Conservation (phyloP, 1,140 invertebrate species). For the Chrysopa pallens region DNA sequence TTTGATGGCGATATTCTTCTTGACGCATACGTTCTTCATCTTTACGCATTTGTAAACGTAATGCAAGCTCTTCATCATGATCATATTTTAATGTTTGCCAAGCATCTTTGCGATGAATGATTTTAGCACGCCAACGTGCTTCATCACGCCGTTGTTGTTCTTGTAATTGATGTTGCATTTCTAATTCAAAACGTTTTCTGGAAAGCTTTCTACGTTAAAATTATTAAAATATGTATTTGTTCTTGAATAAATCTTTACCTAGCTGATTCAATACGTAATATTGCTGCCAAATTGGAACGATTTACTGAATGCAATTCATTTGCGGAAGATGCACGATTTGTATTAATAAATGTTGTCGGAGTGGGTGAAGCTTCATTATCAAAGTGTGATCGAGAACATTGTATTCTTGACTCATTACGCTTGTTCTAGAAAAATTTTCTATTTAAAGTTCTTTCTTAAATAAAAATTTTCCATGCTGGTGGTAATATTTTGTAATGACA, state of each 20-base stretch:
- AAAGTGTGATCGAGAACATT: too few species aligned
- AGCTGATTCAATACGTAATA: conserved; percentile 45
- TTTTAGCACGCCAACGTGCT: conserved; percentile 31
- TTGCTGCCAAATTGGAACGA: conserved; percentile 47
- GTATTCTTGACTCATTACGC: too few species aligned
- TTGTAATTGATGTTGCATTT: conserved; percentile 34
- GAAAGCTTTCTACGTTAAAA: conserved; percentile 5
- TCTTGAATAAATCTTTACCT: conserved; percentile 18
- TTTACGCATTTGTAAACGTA: conserved; percentile 38
- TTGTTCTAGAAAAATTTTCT: too few species aligned
- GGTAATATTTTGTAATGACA: too few species aligned
- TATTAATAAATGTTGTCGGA: conserved; percentile 12
- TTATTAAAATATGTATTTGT: not conserved
- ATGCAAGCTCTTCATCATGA: conserved; percentile 44
- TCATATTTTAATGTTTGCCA: conserved; percentile 48
- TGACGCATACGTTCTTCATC: conserved; percentile 44
- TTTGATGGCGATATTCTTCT: conserved; percentile 44
- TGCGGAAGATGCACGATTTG: conserved; percentile 23
- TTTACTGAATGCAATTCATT: conserved; percentile 27
- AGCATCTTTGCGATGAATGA: conserved; percentile 41
- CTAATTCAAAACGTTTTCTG: conserved; percentile 40
- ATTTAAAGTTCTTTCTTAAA: too few species aligned
- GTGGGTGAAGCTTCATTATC: too few species aligned
- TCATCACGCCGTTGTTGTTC: conserved; percentile 36
- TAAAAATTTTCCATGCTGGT: too few species aligned